Evolutionary conservation across 2,797 vertebrate genomes (phyloP).

Genomic region (Lemur catta): DNA sequence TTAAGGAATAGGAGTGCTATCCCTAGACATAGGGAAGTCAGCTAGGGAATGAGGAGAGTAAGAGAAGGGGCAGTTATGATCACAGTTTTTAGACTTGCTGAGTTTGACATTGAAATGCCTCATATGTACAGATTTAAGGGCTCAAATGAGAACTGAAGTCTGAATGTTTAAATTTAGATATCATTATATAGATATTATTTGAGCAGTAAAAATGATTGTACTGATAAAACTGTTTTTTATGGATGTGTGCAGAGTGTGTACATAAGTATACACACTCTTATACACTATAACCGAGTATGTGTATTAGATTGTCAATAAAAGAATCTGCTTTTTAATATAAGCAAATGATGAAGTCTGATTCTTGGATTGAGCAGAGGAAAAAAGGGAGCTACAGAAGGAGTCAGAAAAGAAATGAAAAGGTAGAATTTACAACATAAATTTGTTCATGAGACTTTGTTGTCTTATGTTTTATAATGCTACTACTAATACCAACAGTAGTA

Average conservation of each 20-base stretch:
- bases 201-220: conserved; percentile 44
- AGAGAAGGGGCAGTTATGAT: neutral
- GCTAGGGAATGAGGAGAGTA: neutral
- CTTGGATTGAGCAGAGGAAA: neutral
- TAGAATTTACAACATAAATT: neutral
- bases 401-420: neutral
- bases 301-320: neutral
- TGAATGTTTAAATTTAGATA: conserved; percentile 9
- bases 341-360: neutral
- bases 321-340: neutral
- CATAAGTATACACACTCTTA: neutral
- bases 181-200: neutral
- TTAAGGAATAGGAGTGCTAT: neutral
- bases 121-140: neutral
- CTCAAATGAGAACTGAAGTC: conserved; percentile 38
- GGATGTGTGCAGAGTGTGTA: neutral
- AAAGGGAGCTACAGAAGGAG: neutral
- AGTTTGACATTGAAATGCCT: neutral
- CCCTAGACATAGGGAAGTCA: neutral
- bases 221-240: neutral
- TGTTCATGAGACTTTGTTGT: neutral
- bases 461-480: neutral
- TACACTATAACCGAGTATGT: neutral
- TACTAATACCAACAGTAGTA: neutral
- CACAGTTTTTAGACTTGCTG: conserved; percentile 9